phyloP scores from a whole-genome alignment of 2,888 invertebrate species.

The Danaus chrysippus region DNA sequence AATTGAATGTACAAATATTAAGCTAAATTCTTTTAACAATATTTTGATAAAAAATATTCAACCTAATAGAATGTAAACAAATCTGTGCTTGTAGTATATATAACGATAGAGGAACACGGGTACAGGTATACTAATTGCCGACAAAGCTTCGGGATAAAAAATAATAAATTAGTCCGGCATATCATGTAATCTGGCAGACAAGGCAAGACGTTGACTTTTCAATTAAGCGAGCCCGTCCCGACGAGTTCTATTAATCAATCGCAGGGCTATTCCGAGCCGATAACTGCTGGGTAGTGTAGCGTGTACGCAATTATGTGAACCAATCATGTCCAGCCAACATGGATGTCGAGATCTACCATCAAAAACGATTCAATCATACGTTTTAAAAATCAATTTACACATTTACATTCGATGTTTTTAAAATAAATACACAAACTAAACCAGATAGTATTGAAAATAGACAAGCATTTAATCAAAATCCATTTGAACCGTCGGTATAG shows the following conservation, averaged over 20 bases:
- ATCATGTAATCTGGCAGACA: conserved; percentile 54
- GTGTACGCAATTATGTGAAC: conserved; percentile 42
- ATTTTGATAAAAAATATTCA: background rate
- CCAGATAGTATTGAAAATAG: background rate
- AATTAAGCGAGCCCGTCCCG: conserved; percentile 61
- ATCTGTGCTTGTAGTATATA: background rate
- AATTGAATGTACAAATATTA: background rate
- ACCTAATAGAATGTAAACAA: background rate
- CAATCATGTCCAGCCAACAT: conserved; percentile 12
- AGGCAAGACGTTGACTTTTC: conserved; percentile 74
- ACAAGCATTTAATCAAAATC: background rate
- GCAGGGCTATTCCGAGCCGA: conserved; percentile 37
- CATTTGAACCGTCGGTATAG: background rate
- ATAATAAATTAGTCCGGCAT: conserved; percentile 57
- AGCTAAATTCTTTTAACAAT: no score
- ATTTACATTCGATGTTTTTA: no score
- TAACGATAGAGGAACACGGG: background rate
- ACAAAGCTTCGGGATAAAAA: conserved; percentile 31
- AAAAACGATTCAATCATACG: background rate
- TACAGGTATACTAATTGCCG: conserved; percentile 22
- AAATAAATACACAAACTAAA: no score
- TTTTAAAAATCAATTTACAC: no score
- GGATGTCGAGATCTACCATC: background rate
- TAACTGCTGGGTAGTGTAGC: conserved; percentile 39
- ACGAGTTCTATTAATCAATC: conserved; percentile 65